phyloP scores from a whole-genome alignment of 2,113 vertebrate species.

The Plecotus auritus region DNA sequence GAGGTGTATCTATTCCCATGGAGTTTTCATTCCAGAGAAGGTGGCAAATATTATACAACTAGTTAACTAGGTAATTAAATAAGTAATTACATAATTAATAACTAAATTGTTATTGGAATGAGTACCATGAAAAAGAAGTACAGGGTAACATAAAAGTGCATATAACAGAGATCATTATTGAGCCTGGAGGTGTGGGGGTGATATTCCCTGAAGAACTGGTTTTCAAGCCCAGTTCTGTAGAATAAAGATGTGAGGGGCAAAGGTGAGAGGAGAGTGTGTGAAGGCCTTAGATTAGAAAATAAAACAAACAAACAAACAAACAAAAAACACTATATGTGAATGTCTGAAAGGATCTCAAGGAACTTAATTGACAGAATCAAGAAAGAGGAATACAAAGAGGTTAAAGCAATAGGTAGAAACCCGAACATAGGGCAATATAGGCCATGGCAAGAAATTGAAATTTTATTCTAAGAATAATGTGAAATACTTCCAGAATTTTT shows the following conservation, averaged over 20 bases:
- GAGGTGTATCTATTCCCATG: neutral
- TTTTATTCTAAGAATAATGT: neutral
- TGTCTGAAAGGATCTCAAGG: neutral
- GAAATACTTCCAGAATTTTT: neutral
- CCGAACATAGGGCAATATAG: neutral
- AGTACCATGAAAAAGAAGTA: neutral
- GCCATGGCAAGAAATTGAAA: neutral
- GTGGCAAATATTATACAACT: neutral
- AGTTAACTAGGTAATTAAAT: neutral
- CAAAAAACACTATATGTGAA: neutral
- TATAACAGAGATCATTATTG: neutral
- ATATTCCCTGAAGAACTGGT: neutral
- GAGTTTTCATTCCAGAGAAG: neutral
- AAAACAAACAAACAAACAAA: too few relatives aligned
- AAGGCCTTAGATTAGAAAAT: neutral
- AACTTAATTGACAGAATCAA: neutral
- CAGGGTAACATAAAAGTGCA: neutral
- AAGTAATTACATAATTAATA: neutral
- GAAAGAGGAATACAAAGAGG: neutral
- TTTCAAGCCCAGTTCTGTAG: neutral
- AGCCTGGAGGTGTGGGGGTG: rapidly evolving
- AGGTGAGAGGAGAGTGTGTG: neutral
- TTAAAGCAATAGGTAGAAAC: neutral
- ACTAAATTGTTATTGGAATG: neutral
- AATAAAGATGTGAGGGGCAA: neutral